Evolutionary conservation across 30 jellyfish, hydroid and myxozoan genomes (phyloP).

Genomic region (Cassiopea xamachana): DNA sequence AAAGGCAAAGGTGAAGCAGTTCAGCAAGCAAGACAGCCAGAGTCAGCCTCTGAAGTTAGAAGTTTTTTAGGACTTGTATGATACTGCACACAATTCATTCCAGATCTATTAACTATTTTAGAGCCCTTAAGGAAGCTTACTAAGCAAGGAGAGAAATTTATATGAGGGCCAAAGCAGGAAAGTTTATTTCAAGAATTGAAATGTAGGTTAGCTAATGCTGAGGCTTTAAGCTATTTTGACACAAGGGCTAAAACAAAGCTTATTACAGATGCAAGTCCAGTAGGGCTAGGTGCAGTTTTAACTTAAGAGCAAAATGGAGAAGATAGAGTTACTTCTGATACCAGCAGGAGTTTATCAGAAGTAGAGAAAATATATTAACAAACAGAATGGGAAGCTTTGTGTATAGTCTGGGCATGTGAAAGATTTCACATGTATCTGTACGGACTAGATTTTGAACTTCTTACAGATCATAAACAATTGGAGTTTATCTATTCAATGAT

Average conservation of each 20-base stretch:
- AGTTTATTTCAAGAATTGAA: constrained; percentile 48
- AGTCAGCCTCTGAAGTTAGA: constrained; percentile 64
- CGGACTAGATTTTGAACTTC: constrained; percentile 70
- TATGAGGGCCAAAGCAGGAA: constrained; percentile 65
- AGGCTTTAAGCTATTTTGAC: constrained; percentile 52
- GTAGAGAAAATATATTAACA: constrained; percentile 66
- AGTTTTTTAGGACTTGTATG: constrained; percentile 38
- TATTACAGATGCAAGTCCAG: constrained; percentile 71
- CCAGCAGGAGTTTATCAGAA: constrained; percentile 55
- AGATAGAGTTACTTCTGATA: constrained; percentile 20
- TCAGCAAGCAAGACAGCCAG: constrained; percentile 61
- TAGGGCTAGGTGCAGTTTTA: constrained; percentile 75
- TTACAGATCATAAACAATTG: constrained; percentile 72
- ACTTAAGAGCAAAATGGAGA: constrained; percentile 60
- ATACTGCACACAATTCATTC: constrained; percentile 28
- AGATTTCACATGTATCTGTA: constrained; percentile 55
- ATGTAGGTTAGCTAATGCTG: constrained; percentile 6
- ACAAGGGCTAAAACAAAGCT: constrained; percentile 47
- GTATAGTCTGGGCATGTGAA: constrained; percentile 72
- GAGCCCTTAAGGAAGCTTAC: constrained; percentile 74
- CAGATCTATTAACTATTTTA: constrained; percentile 56
- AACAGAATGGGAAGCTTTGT: constrained; percentile 69
- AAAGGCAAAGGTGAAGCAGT: constrained; percentile 62
- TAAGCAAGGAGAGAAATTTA: constrained; percentile 35
- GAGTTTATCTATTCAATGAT: constrained; percentile 14